Conservation (phyloP, 1,140 invertebrate species). For the Caenorhabditis inopinata region DNA sequence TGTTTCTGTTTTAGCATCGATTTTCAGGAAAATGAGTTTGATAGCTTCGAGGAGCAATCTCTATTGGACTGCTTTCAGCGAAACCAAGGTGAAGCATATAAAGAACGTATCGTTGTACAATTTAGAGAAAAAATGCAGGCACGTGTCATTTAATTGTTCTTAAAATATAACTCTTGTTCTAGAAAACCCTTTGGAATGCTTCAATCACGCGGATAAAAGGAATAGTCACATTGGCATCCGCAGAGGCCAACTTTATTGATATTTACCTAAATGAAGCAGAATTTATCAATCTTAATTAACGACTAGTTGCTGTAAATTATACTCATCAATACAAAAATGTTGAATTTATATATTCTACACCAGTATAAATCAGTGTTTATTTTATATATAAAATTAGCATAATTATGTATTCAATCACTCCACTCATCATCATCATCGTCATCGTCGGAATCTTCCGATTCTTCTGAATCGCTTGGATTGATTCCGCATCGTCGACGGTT, state of each 20-base stretch:
- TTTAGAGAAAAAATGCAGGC: too few species aligned
- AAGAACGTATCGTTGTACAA: too few species aligned
- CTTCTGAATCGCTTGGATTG: constrained; percentile 1
- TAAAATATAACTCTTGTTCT: too few species aligned
- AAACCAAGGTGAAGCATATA: too few species aligned
- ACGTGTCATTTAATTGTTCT: too few species aligned
- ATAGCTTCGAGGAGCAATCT: too few species aligned
- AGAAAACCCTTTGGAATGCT: not conserved
- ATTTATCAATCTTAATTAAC: too few species aligned
- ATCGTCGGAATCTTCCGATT: not conserved
- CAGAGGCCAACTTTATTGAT: not conserved
- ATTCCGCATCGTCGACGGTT: not conserved
- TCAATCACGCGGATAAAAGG: not conserved
- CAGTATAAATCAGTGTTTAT: not conserved
- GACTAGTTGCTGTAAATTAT: too few species aligned
- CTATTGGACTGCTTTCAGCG: too few species aligned
- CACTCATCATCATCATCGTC: not conserved
- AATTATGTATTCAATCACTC: constrained; percentile 4
- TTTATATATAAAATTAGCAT: not conserved
- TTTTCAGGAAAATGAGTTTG: too few species aligned
- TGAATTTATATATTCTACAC: not conserved
- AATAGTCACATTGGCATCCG: not conserved
- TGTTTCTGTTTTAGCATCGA: too few species aligned
- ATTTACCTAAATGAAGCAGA: not conserved
- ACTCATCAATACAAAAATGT: too few species aligned